Evolutionary conservation across 1,140 invertebrate genomes (phyloP).

Genomic region (Antheraea pernyi): DNA sequence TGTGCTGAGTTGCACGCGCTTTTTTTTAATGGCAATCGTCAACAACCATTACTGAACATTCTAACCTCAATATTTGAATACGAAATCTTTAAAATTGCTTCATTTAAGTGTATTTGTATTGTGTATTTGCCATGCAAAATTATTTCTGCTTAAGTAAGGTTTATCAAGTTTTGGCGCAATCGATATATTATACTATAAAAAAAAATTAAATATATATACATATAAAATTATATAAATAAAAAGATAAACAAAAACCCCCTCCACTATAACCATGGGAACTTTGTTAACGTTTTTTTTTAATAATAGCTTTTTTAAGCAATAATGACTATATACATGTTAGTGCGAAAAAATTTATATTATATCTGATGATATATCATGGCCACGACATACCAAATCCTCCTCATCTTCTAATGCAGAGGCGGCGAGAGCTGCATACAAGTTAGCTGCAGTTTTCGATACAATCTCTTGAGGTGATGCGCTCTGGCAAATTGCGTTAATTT

Average conservation of each 20-base stretch:
- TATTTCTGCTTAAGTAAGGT: not conserved
- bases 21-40: too few relatives aligned
- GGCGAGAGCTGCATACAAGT: constrained; percentile 74
- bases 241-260: too few relatives aligned
- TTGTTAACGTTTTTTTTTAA: not conserved
- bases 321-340: constrained; percentile 1
- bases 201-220: too few relatives aligned
- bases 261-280: too few relatives aligned
- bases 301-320: not conserved
- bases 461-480: constrained; percentile 47
- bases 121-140: not conserved
- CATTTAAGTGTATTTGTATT: not conserved
- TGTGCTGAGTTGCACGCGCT: too few relatives aligned
- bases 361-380: not conserved
- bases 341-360: constrained; percentile 1
- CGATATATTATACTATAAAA: too few relatives aligned
- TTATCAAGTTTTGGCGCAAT: not conserved
- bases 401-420: constrained; percentile 75
- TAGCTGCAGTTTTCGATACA: constrained; percentile 75
- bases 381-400: constrained; percentile 67
- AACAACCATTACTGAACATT: too few relatives aligned
- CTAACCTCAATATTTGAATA: not conserved
- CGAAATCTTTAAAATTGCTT: too few relatives aligned
- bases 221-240: too few relatives aligned
- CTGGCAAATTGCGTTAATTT: not conserved